A percentile compares a stretch with the other conserved stretches of the same genome.
phyloP scores from a whole-genome alignment of 1,140 invertebrate species.

The Danaus melanippus region DNA sequence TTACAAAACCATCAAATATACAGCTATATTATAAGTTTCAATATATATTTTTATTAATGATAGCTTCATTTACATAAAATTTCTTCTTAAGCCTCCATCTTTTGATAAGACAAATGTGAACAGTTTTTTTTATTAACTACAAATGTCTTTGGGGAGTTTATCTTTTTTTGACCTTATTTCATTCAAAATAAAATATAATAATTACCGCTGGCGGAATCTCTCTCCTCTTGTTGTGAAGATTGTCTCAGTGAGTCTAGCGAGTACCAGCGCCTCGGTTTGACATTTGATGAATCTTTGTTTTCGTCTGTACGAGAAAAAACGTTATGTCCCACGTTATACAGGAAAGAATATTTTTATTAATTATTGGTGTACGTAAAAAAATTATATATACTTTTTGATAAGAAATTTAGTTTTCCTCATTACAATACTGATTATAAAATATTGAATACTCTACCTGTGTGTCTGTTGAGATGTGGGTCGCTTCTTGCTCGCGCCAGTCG shows the following conservation, averaged over 20 bases:
- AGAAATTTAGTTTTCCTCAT: no score
- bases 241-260: conserved; percentile 64
- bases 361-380: no score
- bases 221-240: conserved; percentile 51
- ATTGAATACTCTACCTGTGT: conserved; percentile 4
- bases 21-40: no score
- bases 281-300: conserved; percentile 50
- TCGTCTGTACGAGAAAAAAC: conserved; percentile 38
- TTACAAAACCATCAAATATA: neutral
- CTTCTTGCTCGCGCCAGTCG: conserved; percentile 54
- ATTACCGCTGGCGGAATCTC: conserved; percentile 67
- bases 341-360: no score
- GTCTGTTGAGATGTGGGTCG: conserved; percentile 55
- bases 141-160: neutral
- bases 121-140: no score
- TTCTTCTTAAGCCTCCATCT: no score
- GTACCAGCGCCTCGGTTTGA: conserved; percentile 60
- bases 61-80: no score
- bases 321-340: neutral
- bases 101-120: no score
- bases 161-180: neutral
- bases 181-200: conserved; percentile 5
- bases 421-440: neutral
- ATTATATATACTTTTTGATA: no score
- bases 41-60: no score